phyloP scores from a whole-genome alignment of 2,797 vertebrate species.

The Cheirogaleus major region DNA sequence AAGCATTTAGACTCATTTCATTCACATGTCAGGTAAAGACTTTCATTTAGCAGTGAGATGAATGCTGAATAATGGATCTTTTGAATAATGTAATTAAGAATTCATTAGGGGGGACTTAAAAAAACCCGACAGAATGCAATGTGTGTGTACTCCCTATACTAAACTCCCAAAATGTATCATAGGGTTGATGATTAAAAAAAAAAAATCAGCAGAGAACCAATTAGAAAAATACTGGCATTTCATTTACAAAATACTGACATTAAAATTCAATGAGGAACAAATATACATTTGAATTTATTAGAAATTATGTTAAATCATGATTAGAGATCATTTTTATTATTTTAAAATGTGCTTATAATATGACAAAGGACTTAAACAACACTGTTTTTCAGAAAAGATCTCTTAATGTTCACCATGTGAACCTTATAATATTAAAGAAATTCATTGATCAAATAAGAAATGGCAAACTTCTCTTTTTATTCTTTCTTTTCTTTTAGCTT shows the following conservation, averaged over 20 bases:
- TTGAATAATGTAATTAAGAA: slow-evolving; percentile 91
- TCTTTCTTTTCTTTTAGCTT: slow-evolving; percentile 61
- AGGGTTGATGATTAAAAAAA: slow-evolving; percentile 75
- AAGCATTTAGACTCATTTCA: slow-evolving; percentile 90
- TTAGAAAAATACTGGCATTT: slow-evolving; percentile 79
- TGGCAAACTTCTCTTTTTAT: slow-evolving; percentile 38
- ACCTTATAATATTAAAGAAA: slow-evolving; percentile 61
- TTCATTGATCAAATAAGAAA: slow-evolving; percentile 64
- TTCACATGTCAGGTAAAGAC: slow-evolving; percentile 89
- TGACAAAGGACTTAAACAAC: slow-evolving; percentile 71
- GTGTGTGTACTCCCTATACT: slow-evolving; percentile 77
- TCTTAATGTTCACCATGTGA: slow-evolving; percentile 25
- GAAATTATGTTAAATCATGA: slow-evolving; percentile 68
- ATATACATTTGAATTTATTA: slow-evolving; percentile 72
- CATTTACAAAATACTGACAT: slow-evolving; percentile 84
- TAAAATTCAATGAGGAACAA: slow-evolving; percentile 80
- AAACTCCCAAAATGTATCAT: slow-evolving; percentile 79
- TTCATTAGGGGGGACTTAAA: slow-evolving; percentile 86
- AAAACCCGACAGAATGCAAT: slow-evolving; percentile 83
- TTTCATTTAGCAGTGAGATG: slow-evolving; percentile 88
- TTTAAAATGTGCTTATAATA: slow-evolving; percentile 65
- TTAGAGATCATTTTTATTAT: slow-evolving; percentile 73
- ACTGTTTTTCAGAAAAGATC: slow-evolving; percentile 60
- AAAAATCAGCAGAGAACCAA: slow-evolving; percentile 80
- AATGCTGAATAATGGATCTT: slow-evolving; percentile 90